Conservation (phyloP, 1,140 invertebrate genomes). For the Leptonema lineaticorne region DNA sequence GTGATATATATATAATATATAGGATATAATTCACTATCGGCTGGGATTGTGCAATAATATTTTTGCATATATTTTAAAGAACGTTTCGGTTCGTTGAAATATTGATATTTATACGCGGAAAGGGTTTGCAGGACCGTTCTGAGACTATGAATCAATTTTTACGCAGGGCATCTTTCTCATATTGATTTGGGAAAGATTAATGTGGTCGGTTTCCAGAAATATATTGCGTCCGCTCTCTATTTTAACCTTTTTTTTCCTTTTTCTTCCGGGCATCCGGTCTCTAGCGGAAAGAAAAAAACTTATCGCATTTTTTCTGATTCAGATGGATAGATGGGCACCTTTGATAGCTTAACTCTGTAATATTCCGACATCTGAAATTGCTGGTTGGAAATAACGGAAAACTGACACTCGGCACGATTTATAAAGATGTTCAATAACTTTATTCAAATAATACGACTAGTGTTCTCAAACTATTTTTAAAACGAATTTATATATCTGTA, state of each 20-base stretch:
- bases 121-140: neutral
- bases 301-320: constrained; percentile 7
- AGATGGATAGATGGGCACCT: neutral
- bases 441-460: no score
- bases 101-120: neutral
- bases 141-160: constrained; percentile 6
- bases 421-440: no score
- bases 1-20: neutral
- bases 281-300: neutral
- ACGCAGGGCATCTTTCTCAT: constrained; percentile 6
- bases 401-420: neutral
- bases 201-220: constrained; percentile 16
- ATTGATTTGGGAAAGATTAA: constrained; percentile 17
- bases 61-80: no score
- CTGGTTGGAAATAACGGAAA: neutral
- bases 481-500: no score
- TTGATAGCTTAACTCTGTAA: constrained; percentile 13
- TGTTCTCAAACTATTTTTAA: no score
- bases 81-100: no score
- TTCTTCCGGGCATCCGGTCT: no score
- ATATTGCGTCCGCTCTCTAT: constrained; percentile 15
- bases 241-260: neutral
- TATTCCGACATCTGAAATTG: no score
- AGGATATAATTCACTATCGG: no score
- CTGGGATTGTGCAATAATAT: no score